Evolutionary conservation across 2,797 vertebrate genomes (phyloP), one percentile per base, ranked within the genome.

Genomic region (Neosilurus mollespiculum): DNA sequence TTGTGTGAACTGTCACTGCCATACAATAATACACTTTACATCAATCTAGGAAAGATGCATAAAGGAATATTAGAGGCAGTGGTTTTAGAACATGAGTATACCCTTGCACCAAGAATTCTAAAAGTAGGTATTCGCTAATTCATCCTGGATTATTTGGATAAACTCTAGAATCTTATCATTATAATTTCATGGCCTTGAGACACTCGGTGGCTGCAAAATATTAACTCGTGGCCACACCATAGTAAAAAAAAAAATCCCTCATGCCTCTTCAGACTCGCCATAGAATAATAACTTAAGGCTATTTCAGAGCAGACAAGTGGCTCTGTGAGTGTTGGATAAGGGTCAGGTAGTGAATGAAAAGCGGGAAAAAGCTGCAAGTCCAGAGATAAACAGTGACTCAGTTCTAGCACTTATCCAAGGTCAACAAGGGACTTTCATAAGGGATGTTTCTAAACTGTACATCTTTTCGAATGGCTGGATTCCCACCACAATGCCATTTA

Each of bases 301-400:
- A 43, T 58, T 30, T 30, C 49, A 2, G 49, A 65, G 49, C 43
- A 51, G 37, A 14, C 43, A 65, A 8, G 49, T 64, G 89, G 89
- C 84, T 12, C 81, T 81, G 78, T 53, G 86, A 90, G 84, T 90
- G 91, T 89, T 90, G 93, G 91, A 92, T 90, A 83, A 90, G 90
- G 91, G 90, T 93, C 91, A 88, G 90, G 82, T 83, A 87, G 80
- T 87, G 83, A 91, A 88, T 78, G 75, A 87, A 85, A 81, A 89
- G 87, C 65, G 53, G 83, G 90, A 89, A 86, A 91, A 93, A 89
- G 89, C 91, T 93, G 91, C 69, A 90, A 84, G 82, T 86, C 88
- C 85, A 77, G 86, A 93, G 91, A 93, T 93, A 92, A 93, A 93
- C 87, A 87, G 56, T 65, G 70, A 83, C 86, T 89, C 84, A 69